Percentiles rank a stretch among this genome's conserved stretches.
Conservation (phyloP, 2,113 vertebrate genomes). For the Peromyscus polionotus region DNA sequence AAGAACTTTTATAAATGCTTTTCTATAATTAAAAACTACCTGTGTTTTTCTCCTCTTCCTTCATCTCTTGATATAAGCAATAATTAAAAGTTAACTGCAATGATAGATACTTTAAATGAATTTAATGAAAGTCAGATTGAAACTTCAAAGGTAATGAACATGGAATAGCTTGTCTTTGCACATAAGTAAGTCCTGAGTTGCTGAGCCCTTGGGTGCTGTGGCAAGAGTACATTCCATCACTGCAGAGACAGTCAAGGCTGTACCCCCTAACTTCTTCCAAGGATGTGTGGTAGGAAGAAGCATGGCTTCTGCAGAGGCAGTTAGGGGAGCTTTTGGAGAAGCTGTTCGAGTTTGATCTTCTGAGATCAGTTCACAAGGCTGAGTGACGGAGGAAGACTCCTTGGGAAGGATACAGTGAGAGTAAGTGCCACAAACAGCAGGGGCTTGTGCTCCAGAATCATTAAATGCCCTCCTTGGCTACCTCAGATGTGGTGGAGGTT, state of each 20-base stretch:
- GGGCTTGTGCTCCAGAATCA: background rate
- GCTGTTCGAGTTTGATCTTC: background rate
- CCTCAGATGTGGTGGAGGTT: background rate
- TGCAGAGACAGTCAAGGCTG: background rate
- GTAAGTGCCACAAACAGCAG: background rate
- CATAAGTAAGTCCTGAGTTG: background rate
- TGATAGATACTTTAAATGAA: background rate
- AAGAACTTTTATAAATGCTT: background rate
- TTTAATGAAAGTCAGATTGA: conserved; percentile 2
- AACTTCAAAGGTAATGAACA: background rate
- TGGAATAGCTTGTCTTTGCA: background rate
- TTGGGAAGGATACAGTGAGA: background rate
- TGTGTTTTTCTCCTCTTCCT: background rate
- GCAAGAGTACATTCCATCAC: too few species aligned
- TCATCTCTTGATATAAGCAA: conserved; percentile 6
- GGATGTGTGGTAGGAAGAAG: background rate
- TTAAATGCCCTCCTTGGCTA: background rate
- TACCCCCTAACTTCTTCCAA: background rate
- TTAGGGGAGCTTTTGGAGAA: background rate
- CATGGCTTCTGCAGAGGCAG: background rate
- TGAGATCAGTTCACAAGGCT: background rate
- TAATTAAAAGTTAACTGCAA: conserved; percentile 29
- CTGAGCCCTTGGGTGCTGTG: background rate
- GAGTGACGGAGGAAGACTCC: background rate
- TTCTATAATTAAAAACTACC: background rate